Conservation (phyloP, 2,113 vertebrate species). For the Plotosus lineatus region DNA sequence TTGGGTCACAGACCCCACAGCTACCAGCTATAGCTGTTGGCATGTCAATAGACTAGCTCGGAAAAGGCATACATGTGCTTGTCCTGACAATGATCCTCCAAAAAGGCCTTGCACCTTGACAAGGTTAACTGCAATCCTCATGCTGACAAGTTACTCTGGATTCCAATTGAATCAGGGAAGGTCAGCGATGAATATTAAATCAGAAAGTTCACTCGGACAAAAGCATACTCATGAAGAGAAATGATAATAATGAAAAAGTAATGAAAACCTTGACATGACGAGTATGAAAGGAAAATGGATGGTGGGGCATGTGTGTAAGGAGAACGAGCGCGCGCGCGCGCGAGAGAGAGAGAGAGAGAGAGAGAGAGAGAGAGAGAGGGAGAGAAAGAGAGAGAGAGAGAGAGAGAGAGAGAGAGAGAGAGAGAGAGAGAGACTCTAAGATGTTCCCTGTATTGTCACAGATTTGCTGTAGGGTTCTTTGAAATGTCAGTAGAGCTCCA, state of each 20-base stretch:
- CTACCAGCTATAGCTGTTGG: constrained; percentile 19
- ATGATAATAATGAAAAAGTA: constrained; percentile 26
- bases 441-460: constrained; percentile 4
- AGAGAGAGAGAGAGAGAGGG: background rate
- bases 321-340: no score
- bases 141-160: constrained; percentile 19
- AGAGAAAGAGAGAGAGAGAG: background rate
- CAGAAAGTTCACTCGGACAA: background rate
- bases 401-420: background rate
- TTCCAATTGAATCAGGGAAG: background rate
- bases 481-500: constrained; percentile 37
- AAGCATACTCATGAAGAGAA: background rate
- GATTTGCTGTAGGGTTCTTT: constrained; percentile 20
- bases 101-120: constrained; percentile 17
- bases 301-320: background rate
- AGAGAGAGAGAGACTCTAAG: background rate
- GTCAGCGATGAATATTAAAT: constrained; percentile 13
- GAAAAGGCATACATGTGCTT: constrained; percentile 26
- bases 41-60: constrained; percentile 26
- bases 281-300: background rate
- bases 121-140: constrained; percentile 39
- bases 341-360: background rate
- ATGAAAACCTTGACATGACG: constrained; percentile 14
- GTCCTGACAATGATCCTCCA: constrained; percentile 41
- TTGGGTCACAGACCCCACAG: constrained; percentile 28